phyloP scores from a whole-genome alignment of 2,888 invertebrate genomes.

The Leptothorax acervorum region DNA sequence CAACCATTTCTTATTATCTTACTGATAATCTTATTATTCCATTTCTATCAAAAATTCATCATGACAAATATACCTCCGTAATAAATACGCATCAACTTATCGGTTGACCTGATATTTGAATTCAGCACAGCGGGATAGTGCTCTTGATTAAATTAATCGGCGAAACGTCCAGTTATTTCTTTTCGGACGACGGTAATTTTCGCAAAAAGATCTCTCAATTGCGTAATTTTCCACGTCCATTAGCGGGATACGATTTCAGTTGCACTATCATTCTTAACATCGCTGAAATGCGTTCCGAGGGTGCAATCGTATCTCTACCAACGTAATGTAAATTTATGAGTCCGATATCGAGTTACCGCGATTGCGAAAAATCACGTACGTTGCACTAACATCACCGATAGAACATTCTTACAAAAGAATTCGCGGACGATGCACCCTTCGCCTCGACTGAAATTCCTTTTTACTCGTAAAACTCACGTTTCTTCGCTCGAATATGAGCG shows the following conservation, averaged over 20 bases:
- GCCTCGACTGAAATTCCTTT: constrained; percentile 49
- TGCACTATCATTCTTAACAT: constrained; percentile 32
- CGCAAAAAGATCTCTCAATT: constrained; percentile 13
- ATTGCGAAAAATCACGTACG: constrained; percentile 39
- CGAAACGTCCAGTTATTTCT: constrained; percentile 4
- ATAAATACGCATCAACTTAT: constrained; percentile 10
- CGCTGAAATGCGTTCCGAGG: constrained; percentile 30
- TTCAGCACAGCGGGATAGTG: constrained; percentile 10
- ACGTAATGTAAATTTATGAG: constrained; percentile 54
- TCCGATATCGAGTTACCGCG: constrained; percentile 48
- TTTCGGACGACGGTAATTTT: constrained; percentile 4
- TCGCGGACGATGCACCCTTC: constrained; percentile 51
- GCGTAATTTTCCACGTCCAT: constrained; percentile 18
- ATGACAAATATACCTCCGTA: neutral
- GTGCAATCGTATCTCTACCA: constrained; percentile 26
- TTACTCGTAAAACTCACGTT: constrained; percentile 51
- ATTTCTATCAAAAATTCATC: neutral
- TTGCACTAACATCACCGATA: constrained; percentile 12
- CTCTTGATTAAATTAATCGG: constrained; percentile 27
- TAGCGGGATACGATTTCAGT: constrained; percentile 40
- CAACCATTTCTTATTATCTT: neutral
- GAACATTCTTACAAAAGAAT: constrained; percentile 52
- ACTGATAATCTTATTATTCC: neutral
- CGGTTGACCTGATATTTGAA: neutral
- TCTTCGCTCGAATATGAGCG: constrained; percentile 61